These are phyloP conservation scores for Incurvaria masculella DNA, from an alignment of 2,888 invertebrate genomes.

Conservation along the genomic window DNA sequence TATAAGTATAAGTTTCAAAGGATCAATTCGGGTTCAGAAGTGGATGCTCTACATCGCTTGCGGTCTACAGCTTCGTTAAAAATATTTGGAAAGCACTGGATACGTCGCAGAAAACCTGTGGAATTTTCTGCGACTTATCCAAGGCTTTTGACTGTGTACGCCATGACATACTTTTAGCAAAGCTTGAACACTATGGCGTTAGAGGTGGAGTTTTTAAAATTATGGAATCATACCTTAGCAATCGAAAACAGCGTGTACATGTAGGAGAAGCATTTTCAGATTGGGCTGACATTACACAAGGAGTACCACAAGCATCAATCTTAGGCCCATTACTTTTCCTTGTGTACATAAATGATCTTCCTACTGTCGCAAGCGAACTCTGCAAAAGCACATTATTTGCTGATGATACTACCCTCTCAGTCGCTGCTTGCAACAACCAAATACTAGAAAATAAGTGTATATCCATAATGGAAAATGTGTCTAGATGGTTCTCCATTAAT, in stretches of 20 bases:
- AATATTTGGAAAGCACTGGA: background rate
- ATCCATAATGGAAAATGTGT: too few species aligned
- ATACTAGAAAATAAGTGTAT: too few species aligned
- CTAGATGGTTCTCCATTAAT: too few species aligned
- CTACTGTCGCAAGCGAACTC: background rate
- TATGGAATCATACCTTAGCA: background rate
- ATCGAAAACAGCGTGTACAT: background rate
- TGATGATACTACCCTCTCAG: background rate
- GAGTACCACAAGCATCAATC: background rate
- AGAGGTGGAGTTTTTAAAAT: too few species aligned
- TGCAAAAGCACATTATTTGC: background rate
- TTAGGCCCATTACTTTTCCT: background rate
- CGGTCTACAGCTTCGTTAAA: background rate
- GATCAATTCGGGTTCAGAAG: background rate
- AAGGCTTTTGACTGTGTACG: background rate
- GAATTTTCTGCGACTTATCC: background rate
- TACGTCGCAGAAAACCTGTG: background rate
- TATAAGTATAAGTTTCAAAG: too few species aligned
- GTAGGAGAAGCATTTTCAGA: background rate
- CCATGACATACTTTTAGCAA: background rate
- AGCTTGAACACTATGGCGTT: too few species aligned
- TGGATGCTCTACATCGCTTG: background rate
- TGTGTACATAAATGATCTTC: background rate
- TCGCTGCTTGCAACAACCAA: too few species aligned
- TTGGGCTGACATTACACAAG: background rate